Evolutionary conservation across 2,797 vertebrate species (phyloP), one percentile per base, ranked within the genome.

Genomic region (Poecilia wingei): DNA sequence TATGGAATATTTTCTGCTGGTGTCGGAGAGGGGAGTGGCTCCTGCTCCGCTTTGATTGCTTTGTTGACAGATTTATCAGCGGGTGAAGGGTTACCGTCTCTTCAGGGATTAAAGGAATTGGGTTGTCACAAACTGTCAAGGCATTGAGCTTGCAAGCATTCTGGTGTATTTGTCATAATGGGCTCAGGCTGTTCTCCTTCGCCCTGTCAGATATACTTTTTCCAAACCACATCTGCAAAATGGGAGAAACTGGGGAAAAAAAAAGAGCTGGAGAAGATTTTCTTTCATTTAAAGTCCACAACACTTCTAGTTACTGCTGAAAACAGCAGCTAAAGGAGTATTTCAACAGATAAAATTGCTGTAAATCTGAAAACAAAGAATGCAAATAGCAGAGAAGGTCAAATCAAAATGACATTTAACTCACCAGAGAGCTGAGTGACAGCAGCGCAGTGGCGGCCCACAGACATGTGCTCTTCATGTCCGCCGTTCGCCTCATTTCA

Each of bases 351-450:
- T 45, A 41, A 6, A 57, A 70, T 75, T 81, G 57, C n/a, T 14
- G 72, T 49, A 46, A 45, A 69, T 12, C 33, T 28, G n/a, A 13
- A 66, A 28, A 49, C 66, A 13, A 46, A 7, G 49, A 51, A 76
- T 31, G 22, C 59, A 76, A 76, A 75, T 41, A 33, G 4, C 57
- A 22, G 74, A 64, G 39, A 88, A 82, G 87, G 79, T 82, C 70
- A 84, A 78, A 84, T 68, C 20, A 74, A 81, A 85, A 72, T 69
- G 78, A 79, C 64, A 79, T 84, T 82, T 25, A 90, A 97, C 97
- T 98, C 95, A 98, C 97, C 96, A 97, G 95, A 92, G 96, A 97
- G 87, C 97, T 86, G 73, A 96, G 89, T 82, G 97, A 94, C 90
- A 97, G 96, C 93, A 97, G 94, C 90, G 96, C 94, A 83, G 97